These are phyloP conservation scores for Sinocyclocheilus anophthalmus DNA, from an alignment of 2,113 vertebrate genomes.

Conservation along the genomic window DNA sequence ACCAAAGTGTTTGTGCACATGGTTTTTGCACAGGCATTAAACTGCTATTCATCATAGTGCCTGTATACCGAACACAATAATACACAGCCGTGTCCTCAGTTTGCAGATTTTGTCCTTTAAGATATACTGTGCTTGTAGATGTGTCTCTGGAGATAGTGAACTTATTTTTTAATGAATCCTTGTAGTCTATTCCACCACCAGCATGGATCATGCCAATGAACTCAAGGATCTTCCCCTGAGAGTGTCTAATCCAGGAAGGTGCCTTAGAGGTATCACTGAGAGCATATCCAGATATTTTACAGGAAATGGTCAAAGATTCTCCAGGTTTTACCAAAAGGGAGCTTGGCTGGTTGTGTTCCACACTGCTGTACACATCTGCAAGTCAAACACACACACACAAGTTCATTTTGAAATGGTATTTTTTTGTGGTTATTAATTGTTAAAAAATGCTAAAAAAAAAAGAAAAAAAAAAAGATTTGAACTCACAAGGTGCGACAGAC, in stretches of 20 bases:
- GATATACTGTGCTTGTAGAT: neutral
- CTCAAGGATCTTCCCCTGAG: constrained; percentile 14
- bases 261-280: constrained; percentile 4
- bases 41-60: neutral
- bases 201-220: neutral
- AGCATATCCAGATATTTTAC: constrained; percentile 14
- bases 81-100: constrained; percentile 18
- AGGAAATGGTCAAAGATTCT: constrained; percentile 17
- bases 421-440: neutral
- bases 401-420: too few relatives aligned
- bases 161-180: constrained; percentile 36
- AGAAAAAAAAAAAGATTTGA: neutral
- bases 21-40: neutral
- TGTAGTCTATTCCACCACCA: neutral
- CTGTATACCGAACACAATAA: constrained; percentile 20
- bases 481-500: neutral
- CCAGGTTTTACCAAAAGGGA: neutral
- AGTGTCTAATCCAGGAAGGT: constrained; percentile 10
- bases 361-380: constrained; percentile 13
- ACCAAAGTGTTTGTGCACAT: neutral
- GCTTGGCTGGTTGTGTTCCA: constrained; percentile 18
- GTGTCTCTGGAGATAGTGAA: constrained; percentile 48
- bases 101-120: constrained; percentile 19
- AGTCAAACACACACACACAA: neutral
- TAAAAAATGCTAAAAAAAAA: neutral